A percentile compares a stretch with the other conserved stretches of the same genome.
phyloP scores from a whole-genome alignment of 2,888 invertebrate species.

The Hemaris fuciformis region DNA sequence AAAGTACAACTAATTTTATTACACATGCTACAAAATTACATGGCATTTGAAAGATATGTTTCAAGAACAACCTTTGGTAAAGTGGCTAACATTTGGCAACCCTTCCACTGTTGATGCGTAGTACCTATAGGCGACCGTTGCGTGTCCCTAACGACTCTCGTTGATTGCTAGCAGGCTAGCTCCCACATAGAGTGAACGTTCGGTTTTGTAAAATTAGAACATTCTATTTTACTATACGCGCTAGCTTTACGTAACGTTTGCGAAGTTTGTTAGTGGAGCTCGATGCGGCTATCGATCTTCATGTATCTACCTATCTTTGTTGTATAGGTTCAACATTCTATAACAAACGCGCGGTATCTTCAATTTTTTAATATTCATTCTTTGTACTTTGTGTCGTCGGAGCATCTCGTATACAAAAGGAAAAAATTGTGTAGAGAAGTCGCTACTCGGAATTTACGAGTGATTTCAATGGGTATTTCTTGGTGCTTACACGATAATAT shows the following conservation, averaged over 20 bases:
- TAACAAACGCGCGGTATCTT: no score
- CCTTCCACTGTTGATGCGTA: slow-evolving; percentile 27
- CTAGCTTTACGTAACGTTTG: slow-evolving; percentile 6
- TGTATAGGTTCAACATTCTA: no score
- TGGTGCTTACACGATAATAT: slow-evolving; percentile 13
- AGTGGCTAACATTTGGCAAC: slow-evolving; percentile 35
- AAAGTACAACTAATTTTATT: no score
- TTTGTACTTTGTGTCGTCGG: no score
- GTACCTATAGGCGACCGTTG: slow-evolving; percentile 21
- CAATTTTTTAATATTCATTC: no score
- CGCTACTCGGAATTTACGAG: background rate
- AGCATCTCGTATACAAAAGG: no score
- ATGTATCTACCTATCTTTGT: background rate
- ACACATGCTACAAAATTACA: no score
- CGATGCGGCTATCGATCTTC: background rate
- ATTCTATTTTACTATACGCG: slow-evolving; percentile 5
- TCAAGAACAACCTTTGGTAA: background rate
- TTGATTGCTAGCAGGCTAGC: slow-evolving; percentile 21
- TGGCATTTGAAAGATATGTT: no score
- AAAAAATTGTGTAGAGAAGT: no score
- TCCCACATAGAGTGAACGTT: background rate
- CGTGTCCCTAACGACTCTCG: slow-evolving; percentile 28
- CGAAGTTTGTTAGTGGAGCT: background rate
- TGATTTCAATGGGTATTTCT: background rate
- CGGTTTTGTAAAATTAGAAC: slow-evolving; percentile 6